Evolutionary conservation across 2,888 invertebrate genomes (phyloP), one percentile per base, ranked within the genome.

Genomic region (Acrobasis consociella): DNA sequence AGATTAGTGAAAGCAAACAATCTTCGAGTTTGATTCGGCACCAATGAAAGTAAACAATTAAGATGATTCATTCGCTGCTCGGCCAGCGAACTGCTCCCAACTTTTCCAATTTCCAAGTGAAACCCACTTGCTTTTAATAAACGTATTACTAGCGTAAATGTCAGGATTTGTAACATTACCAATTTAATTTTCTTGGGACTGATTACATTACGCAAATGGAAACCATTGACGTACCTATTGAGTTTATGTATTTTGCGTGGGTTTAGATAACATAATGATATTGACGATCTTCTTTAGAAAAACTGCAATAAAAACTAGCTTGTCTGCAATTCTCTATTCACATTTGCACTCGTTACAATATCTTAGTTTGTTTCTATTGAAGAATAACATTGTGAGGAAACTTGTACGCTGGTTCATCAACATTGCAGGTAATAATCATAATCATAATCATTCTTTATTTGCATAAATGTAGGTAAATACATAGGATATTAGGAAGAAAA

Each of bases 71-170:
- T 76, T 74, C 71, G 67, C 72, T 67, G 70, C 70, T 67, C 67
- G 70, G 66, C 53, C 67, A 71, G 65, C 62, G 64, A 67, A 70
- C 62, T 67, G 72, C 71, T 72, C 65, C 68, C 61, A 76, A 72
- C 76, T 78, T 78, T 75, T 73, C 75, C 77, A 78, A 76, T 73
- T 73, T 61, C 67, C 67, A 72, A 72, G 72, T 70, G 71, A 73
- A 69, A 67, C 68, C 68, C 68, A 68, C 64, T 69, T 72, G 66
- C 69, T 71, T 69, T 71, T 69, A 62, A 67, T 66, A 69, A 70
- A 72, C 70, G 69, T 62, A 62, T 62, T 62, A 62, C 49, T 31
- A 55, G 49, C 16, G 16, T 49, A 61, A 61, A 53, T 49, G 62
- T 55, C 39, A 51, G 39, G 38, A 39, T 52, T 59, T 49, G 17